Evolutionary conservation across 2,888 invertebrate genomes (phyloP).

Genomic region (Mesopsocus fuscifrons): DNA sequence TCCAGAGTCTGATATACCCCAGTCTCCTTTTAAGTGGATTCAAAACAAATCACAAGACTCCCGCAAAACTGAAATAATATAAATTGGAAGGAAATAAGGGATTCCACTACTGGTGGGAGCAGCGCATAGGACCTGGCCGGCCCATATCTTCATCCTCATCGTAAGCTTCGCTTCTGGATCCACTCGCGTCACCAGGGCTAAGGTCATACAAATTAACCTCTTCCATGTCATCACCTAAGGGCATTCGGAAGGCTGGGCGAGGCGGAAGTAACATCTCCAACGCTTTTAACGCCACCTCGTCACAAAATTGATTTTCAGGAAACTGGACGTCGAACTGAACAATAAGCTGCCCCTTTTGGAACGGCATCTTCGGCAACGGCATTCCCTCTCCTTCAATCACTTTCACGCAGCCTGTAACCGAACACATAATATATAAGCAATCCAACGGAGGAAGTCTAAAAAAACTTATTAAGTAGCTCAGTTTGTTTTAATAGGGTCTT

Average conservation of each 20-base stretch:
- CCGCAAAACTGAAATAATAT: too few relatives aligned
- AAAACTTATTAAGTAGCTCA: too few relatives aligned
- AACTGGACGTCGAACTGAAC: slow-evolving; percentile 74
- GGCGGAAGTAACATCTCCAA: slow-evolving; percentile 59
- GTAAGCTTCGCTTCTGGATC: slow-evolving; percentile 43
- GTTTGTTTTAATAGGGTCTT: too few relatives aligned
- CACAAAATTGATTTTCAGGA: slow-evolving; percentile 62
- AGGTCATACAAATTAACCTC: slow-evolving; percentile 67
- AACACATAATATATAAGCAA: too few relatives aligned
- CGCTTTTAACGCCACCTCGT: slow-evolving; percentile 36
- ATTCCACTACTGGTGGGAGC: slow-evolving; percentile 52
- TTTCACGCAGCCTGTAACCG: slow-evolving; percentile 41
- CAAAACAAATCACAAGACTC: too few relatives aligned
- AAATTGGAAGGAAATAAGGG: neutral
- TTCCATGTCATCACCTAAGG: slow-evolving; percentile 63
- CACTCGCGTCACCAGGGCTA: slow-evolving; percentile 34
- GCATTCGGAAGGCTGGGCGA: slow-evolving; percentile 46
- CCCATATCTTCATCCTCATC: slow-evolving; percentile 48
- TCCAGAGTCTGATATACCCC: too few relatives aligned
- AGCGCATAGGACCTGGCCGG: slow-evolving; percentile 46
- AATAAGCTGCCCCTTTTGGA: slow-evolving; percentile 70
- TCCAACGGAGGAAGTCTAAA: too few relatives aligned
- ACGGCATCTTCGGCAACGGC: slow-evolving; percentile 69
- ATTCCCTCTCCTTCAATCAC: slow-evolving; percentile 74
- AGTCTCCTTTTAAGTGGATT: too few relatives aligned